Evolutionary conservation across 1,140 invertebrate genomes (phyloP).

Genomic region (Leptoteleia sp.): DNA sequence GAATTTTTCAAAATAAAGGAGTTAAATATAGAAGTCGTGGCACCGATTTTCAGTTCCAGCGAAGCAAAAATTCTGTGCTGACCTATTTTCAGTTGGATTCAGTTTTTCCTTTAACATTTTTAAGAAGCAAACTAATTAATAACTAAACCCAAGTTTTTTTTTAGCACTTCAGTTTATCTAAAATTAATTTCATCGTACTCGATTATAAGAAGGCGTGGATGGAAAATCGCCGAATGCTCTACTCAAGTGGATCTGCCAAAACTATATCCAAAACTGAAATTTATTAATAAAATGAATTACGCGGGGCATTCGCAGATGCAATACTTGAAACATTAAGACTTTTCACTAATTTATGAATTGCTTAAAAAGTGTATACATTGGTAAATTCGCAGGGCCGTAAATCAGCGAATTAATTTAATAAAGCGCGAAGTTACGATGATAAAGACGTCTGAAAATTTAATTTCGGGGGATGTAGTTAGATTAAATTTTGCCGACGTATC

Average conservation of each 20-base stretch:
- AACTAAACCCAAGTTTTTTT: no score
- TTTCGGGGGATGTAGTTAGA: conserved; percentile 11
- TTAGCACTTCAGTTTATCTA: no score
- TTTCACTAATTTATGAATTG: conserved; percentile 22
- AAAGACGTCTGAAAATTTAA: conserved; percentile 21
- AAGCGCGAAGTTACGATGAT: conserved; percentile 1
- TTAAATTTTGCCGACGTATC: conserved; percentile 39
- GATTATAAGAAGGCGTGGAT: neutral
- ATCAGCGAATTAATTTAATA: conserved; percentile 27
- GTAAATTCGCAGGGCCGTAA: conserved; percentile 13
- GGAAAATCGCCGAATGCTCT: neutral
- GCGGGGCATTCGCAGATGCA: neutral
- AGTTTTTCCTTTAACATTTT: conserved; percentile 29
- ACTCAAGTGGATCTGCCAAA: conserved; percentile 9
- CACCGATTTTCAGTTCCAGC: conserved; percentile 28
- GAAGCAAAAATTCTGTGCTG: conserved; percentile 13
- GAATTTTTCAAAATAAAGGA: neutral
- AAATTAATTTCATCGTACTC: conserved; percentile 11
- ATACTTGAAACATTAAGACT: conserved; percentile 5
- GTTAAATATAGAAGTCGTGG: conserved; percentile 23
- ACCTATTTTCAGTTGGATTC: conserved; percentile 22
- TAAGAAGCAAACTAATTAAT: conserved; percentile 7
- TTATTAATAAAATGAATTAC: conserved; percentile 1
- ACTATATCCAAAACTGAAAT: conserved; percentile 14
- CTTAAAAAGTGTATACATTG: neutral